Evolutionary conservation across 2,888 invertebrate genomes (phyloP), one percentile per base, ranked within the genome.

Genomic region (Plemyria rubiginata): DNA sequence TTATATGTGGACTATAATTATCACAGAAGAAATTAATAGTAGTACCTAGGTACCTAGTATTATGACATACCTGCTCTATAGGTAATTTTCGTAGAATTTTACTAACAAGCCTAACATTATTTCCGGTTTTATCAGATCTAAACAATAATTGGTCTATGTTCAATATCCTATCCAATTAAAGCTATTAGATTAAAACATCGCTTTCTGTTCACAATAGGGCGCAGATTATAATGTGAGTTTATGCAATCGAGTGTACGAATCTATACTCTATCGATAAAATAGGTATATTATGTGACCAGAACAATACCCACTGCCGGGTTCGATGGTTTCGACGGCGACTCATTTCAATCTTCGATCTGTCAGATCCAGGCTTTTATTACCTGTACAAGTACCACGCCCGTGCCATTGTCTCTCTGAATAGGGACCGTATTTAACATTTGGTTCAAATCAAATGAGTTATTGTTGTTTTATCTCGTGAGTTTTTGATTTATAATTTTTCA

Each of bases 261-360:
- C 3, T 36, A 5, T 16, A 45, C 36, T 38, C 11, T 13, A 48
- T 51, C 40, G 29, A 1, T 46, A 15, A 45, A 36, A 43, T 41
- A 56, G 28, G 22, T 56, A 51, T 50, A 54, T 48, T 53, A 53
- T 43, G 38, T n/a, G 29, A 12, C 8, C 29, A 49, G 61, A 66
- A 66, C 61, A 66, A 61, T 63, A 46, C 50, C 43, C 56, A 38
- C 22, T 49, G 52, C 29, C 40, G 54, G 50, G 52, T 66, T 61
- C 57, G 54, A 62, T 61, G 67, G 52, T 70, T 70, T 60, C 60
- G 66, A 60, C 59, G 65, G 58, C 59, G 54, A 62, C 40, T 71
- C 62, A 68, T 68, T 68, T 64, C 67, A 70, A 70, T 68, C 65
- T 71, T 67, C 67, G 54, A 67, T 71, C 68, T 71, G 71, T 70